These are phyloP conservation scores for Neoitamus cyanurus DNA, from an alignment of 2,888 invertebrate genomes.

Conservation along the genomic window DNA sequence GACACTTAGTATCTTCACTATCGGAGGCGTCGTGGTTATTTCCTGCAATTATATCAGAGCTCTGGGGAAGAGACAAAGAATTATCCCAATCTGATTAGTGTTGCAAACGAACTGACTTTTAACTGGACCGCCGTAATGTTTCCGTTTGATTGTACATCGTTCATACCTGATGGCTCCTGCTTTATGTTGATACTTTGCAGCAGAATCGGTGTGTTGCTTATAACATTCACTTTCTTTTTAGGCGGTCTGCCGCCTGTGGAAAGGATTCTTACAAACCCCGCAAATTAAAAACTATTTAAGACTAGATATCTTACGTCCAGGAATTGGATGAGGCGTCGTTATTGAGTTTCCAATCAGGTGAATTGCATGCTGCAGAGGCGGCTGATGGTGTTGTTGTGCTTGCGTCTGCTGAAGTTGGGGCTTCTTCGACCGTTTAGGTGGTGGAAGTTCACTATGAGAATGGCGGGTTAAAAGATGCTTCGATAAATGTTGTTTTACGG, in stretches of 20 bases:
- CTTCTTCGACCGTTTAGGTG: conserved; percentile 65
- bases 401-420: conserved; percentile 55
- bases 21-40: conserved; percentile 51
- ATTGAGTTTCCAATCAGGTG: conserved; percentile 49
- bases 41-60: conserved; percentile 16
- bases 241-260: conserved; percentile 18
- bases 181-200: background rate
- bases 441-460: conserved; percentile 65
- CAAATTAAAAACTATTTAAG: background rate
- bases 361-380: conserved; percentile 56
- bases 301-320: conserved; percentile 15
- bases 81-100: conserved; percentile 4
- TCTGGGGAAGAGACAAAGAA: conserved; percentile 21
- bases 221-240: conserved; percentile 26
- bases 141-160: conserved; percentile 15
- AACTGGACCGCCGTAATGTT: conserved; percentile 2
- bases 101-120: conserved; percentile 26
- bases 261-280: background rate
- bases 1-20: conserved; percentile 55
- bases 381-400: conserved; percentile 43
- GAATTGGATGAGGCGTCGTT: background rate
- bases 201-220: conserved; percentile 5
- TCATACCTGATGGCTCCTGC: background rate
- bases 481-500: conserved; percentile 66
- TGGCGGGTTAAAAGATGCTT: conserved; percentile 66